Conservation (phyloP, 2,888 invertebrate species). For the Aplocera efformata region DNA sequence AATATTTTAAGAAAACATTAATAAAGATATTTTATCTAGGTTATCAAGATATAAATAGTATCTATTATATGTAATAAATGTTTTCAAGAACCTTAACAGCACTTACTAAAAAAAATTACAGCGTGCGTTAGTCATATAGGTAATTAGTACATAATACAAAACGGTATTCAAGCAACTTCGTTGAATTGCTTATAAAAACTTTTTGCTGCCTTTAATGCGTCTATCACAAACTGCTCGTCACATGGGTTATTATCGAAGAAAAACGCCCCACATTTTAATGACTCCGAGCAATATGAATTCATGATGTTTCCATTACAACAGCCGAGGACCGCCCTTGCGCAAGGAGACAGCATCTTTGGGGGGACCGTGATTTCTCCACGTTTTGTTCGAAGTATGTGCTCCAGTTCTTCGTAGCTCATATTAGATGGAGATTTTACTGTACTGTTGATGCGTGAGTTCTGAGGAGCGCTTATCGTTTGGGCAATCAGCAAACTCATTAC, state of each 20-base stretch:
- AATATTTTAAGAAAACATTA: no score
- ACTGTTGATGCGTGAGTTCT: constrained; percentile 29
- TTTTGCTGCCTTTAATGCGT: constrained; percentile 77
- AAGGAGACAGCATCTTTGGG: constrained; percentile 72
- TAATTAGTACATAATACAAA: constrained; percentile 2
- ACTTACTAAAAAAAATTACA: no score
- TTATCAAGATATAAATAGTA: no score
- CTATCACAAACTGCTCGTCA: constrained; percentile 78
- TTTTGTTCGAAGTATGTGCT: constrained; percentile 49
- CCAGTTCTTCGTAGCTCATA: constrained; percentile 53
- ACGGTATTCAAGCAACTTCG: constrained; percentile 17
- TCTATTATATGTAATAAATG: no score
- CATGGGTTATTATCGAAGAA: constrained; percentile 90
- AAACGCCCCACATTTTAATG: constrained; percentile 84
- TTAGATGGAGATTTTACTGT: constrained; percentile 53
- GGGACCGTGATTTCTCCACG: constrained; percentile 37
- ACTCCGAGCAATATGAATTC: constrained; percentile 84
- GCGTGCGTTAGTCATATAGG: no score
- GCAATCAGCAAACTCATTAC: constrained; percentile 34
- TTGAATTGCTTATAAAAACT: constrained; percentile 58
- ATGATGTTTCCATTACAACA: constrained; percentile 82
- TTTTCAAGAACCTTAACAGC: no score
- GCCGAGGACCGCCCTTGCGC: constrained; percentile 87
- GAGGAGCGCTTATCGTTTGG: constrained; percentile 42
- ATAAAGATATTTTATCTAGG: no score